phyloP scores from a whole-genome alignment of 2,113 vertebrate genomes.

The Formicarius rufipectus region DNA sequence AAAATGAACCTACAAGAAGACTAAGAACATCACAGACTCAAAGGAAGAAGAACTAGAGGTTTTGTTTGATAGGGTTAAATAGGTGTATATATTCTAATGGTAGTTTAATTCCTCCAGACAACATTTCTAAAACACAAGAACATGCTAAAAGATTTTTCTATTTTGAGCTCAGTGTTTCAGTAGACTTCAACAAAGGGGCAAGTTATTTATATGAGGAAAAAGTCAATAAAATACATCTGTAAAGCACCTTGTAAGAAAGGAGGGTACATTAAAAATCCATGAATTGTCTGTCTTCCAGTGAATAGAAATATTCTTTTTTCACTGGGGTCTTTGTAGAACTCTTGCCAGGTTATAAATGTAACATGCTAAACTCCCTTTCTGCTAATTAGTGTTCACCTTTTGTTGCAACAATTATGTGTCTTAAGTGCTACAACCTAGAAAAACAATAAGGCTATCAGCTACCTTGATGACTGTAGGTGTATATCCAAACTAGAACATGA shows the following conservation, averaged over 20 bases:
- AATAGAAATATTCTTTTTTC: not conserved
- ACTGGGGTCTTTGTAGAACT: not conserved
- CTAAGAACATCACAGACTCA: not conserved
- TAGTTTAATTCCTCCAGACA: not conserved
- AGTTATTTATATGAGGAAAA: constrained; percentile 7
- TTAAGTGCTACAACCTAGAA: not conserved
- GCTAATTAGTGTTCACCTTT: not conserved
- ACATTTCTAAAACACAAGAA: not conserved
- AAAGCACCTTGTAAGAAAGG: not conserved
- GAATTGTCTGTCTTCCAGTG: not conserved
- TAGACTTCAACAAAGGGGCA: not conserved
- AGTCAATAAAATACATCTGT: not conserved
- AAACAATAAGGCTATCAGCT: not conserved
- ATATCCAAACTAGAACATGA: not conserved
- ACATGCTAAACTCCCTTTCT: not conserved
- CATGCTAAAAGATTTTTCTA: not conserved
- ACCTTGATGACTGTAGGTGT: not conserved
- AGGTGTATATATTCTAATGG: not conserved
- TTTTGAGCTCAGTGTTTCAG: not conserved
- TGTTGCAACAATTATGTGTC: not conserved
- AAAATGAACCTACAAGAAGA: not conserved
- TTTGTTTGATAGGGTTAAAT: not conserved
- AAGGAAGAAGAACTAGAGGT: not conserved
- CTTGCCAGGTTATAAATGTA: not conserved
- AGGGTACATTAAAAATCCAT: constrained; percentile 19